A percentile compares a stretch with the other conserved stretches of the same genome.
Evolutionary conservation across 2,888 invertebrate genomes (phyloP).

Genomic region (Coelopa pilipes): DNA sequence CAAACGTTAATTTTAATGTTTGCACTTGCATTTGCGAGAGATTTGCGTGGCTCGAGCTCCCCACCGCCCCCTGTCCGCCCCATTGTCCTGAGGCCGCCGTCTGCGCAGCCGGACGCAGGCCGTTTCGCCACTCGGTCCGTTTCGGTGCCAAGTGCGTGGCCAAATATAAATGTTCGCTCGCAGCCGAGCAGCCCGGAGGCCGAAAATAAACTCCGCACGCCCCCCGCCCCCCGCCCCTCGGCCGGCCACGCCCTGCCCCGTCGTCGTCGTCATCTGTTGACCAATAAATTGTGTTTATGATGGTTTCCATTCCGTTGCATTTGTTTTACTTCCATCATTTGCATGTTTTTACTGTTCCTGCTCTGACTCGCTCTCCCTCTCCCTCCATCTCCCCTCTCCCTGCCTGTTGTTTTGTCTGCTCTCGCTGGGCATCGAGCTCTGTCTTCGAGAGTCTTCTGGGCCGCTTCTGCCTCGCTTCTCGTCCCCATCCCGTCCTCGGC

Average conservation of each 20-base stretch:
- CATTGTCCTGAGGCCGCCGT: too few species aligned
- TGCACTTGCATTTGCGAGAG: too few species aligned
- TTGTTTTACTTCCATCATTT: conserved; percentile 12
- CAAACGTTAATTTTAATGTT: too few species aligned
- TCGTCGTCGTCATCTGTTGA: not conserved
- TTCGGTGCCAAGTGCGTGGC: too few species aligned
- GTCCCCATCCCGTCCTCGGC: too few species aligned
- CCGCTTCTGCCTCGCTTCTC: not conserved
- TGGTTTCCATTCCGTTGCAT: not conserved
- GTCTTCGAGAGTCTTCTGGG: not conserved
- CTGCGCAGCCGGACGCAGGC: too few species aligned
- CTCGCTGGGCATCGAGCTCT: not conserved
- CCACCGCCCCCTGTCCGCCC: too few species aligned
- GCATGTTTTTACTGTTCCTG: not conserved
- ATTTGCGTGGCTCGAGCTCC: too few species aligned
- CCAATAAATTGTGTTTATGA: conserved; percentile 34
- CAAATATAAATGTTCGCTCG: too few species aligned
- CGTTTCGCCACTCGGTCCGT: too few species aligned
- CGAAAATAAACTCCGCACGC: not conserved
- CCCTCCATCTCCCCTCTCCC: not conserved
- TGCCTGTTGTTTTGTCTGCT: not conserved
- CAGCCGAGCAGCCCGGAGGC: too few species aligned
- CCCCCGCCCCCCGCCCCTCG: not conserved
- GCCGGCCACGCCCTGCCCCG: not conserved
- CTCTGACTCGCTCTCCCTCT: not conserved